These are phyloP conservation scores for Drosophila virilis DNA, from an alignment of 1,140 invertebrate genomes.

Conservation along the genomic window DNA sequence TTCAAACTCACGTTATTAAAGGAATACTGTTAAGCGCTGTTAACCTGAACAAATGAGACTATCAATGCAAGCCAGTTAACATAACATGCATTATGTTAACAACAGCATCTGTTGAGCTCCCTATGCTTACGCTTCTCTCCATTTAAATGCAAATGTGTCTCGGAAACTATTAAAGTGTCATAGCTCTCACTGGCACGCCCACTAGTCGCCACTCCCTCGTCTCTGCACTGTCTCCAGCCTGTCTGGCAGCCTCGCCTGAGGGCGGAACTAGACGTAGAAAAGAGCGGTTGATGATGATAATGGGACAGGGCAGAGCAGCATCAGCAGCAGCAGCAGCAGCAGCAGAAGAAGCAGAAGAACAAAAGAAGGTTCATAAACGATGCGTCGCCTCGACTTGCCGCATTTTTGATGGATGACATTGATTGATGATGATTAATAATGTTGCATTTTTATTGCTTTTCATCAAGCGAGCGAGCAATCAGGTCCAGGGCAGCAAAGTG, in stretches of 20 bases:
- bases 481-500: conserved; percentile 2
- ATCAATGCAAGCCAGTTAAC: too few species aligned
- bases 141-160: neutral
- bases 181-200: neutral
- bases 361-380: conserved; percentile 38
- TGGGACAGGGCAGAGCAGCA: conserved; percentile 47
- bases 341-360: conserved; percentile 6
- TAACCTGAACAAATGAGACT: too few species aligned
- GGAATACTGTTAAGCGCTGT: too few species aligned
- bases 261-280: conserved; percentile 22
- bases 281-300: conserved; percentile 66
- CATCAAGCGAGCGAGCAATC: conserved; percentile 38
- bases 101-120: neutral
- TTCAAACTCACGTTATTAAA: too few species aligned
- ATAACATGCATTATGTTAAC: neutral
- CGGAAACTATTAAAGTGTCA: conserved; percentile 22
- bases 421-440: conserved; percentile 83
- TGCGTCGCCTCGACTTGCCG: conserved; percentile 29
- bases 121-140: too few species aligned
- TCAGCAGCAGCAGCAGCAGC: conserved; percentile 6
- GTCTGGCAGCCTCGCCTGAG: conserved; percentile 22
- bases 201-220: too few species aligned
- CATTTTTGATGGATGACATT: conserved; percentile 82
- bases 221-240: conserved; percentile 26
- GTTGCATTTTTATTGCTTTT: conserved; percentile 83